Evolutionary conservation across 2,888 invertebrate species (phyloP).

Genomic region (Terebella lapidaria): DNA sequence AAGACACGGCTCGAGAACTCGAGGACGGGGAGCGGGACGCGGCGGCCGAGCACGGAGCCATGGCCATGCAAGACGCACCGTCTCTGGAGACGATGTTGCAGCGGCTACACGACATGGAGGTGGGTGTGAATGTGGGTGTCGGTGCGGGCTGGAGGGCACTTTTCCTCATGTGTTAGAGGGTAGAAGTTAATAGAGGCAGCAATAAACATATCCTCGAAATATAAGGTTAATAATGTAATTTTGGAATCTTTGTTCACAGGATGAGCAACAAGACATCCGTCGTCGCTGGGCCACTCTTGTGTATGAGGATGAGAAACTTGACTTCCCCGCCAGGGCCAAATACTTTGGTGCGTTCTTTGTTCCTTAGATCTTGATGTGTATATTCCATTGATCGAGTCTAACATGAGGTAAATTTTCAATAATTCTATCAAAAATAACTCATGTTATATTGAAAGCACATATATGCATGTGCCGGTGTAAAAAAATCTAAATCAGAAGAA

Average conservation of each 20-base stretch:
- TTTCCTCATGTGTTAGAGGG: too few species aligned
- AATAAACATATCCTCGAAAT: too few species aligned
- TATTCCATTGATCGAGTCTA: too few species aligned
- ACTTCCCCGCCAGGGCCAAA: neutral
- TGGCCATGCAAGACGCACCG: constrained; percentile 32
- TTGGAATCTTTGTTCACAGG: constrained; percentile 28
- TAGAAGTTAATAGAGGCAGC: too few species aligned
- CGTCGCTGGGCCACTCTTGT: constrained; percentile 32
- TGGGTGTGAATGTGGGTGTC: constrained; percentile 15
- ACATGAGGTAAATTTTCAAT: too few species aligned
- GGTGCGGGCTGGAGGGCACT: too few species aligned
- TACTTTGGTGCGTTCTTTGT: neutral
- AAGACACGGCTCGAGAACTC: constrained; percentile 35
- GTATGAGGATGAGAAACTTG: constrained; percentile 20
- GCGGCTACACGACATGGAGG: constrained; percentile 43
- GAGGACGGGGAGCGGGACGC: constrained; percentile 28
- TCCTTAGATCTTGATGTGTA: neutral
- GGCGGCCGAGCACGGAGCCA: constrained; percentile 25
- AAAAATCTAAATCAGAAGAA: too few species aligned
- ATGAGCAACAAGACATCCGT: constrained; percentile 37
- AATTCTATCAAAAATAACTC: too few species aligned
- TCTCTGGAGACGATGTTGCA: constrained; percentile 37
- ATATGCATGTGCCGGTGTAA: too few species aligned
- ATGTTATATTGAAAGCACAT: too few species aligned
- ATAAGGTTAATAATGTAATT: too few species aligned